Evolutionary conservation across 2,797 vertebrate genomes (phyloP).

Genomic region (Pogonophryne albipinna): DNA sequence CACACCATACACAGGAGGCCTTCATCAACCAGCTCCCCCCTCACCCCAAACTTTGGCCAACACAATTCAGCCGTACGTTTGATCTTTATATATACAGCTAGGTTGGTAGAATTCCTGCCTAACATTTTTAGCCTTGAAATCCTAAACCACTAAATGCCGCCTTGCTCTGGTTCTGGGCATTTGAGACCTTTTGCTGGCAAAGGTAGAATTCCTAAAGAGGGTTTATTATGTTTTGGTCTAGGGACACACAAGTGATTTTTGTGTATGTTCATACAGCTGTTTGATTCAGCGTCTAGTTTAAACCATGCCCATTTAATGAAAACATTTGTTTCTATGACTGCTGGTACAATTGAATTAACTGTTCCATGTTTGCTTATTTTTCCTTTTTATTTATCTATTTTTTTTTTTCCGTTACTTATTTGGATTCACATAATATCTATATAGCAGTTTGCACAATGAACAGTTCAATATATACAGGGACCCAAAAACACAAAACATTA

Average conservation of each 20-base stretch:
- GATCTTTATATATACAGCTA: constrained; percentile 85
- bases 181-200: constrained; percentile 64
- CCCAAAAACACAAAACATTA: too few species aligned
- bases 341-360: not conserved
- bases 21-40: constrained; percentile 63
- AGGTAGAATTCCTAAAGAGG: constrained; percentile 75
- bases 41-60: constrained; percentile 59
- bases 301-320: constrained; percentile 21
- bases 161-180: constrained; percentile 59
- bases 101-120: constrained; percentile 79
- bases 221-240: constrained; percentile 73
- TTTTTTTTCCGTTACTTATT: too few species aligned
- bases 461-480: too few species aligned
- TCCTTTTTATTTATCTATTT: too few species aligned
- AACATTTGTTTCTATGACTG: not conserved
- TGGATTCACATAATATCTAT: too few species aligned
- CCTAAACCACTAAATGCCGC: constrained; percentile 80
- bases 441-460: too few species aligned
- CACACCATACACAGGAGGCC: constrained; percentile 75
- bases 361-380: too few species aligned
- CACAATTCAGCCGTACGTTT: constrained; percentile 76
- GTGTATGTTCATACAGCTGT: constrained; percentile 43
- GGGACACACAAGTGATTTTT: constrained; percentile 53
- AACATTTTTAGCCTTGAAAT: constrained; percentile 85
- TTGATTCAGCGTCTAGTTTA: constrained; percentile 36